Percentiles rank a stretch among this genome's conserved stretches.
These are phyloP conservation scores for Xylota segnis DNA, from an alignment of 2,888 invertebrate genomes.

Conservation along the genomic window DNA sequence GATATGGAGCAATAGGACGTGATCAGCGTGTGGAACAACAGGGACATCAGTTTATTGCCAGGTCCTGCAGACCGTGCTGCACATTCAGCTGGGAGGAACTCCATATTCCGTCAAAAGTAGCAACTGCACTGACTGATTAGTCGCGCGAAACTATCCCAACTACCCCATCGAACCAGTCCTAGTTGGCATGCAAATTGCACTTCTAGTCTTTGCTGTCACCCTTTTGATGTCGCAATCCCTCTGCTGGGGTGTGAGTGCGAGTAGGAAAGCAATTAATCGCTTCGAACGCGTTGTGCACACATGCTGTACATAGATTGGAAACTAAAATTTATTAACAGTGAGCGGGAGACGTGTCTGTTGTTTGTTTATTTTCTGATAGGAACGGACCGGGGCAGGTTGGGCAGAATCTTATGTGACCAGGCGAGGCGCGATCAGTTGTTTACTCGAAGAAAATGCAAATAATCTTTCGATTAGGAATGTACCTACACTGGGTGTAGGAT, in stretches of 20 bases:
- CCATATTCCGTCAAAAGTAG: conserved; percentile 84
- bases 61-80: conserved; percentile 83
- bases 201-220: not conserved
- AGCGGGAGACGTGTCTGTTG: not conserved
- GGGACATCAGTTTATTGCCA: conserved; percentile 85
- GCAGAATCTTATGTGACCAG: not conserved
- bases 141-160: conserved; percentile 6
- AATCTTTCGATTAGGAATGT: conserved; percentile 1
- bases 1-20: conserved; percentile 87
- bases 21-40: conserved; percentile 87
- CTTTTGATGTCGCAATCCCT: not conserved
- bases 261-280: not conserved
- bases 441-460: not conserved
- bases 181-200: conserved; percentile 14
- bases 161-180: not conserved
- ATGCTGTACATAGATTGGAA: not conserved
- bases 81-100: conserved; percentile 81
- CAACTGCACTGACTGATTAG: conserved; percentile 80
- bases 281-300: not conserved
- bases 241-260: not conserved
- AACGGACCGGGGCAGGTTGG: not conserved
- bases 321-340: conserved; percentile 43
- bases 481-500: not conserved
- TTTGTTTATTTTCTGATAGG: not conserved
- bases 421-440: not conserved